These are phyloP conservation scores for Drosophila sucinea DNA, from an alignment of 1,140 invertebrate genomes.

Conservation along the genomic window DNA sequence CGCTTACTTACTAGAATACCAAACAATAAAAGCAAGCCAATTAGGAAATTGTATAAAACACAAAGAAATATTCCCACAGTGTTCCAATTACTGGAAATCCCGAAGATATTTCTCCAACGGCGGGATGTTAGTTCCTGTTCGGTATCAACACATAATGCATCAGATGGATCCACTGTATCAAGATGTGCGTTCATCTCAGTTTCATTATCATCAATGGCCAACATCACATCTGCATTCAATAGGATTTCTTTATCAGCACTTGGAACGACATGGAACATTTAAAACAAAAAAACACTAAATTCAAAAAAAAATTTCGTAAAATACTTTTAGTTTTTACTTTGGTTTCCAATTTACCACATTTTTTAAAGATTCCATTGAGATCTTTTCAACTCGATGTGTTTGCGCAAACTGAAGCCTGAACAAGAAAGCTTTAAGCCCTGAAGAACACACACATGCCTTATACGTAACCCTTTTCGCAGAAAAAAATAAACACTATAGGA, in stretches of 20 bases:
- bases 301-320: not conserved
- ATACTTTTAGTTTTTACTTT: too few relatives aligned
- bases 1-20: conserved; percentile 23
- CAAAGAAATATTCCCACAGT: conserved; percentile 43
- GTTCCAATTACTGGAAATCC: conserved; percentile 30
- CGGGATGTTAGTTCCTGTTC: not conserved
- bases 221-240: conserved; percentile 15
- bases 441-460: not conserved
- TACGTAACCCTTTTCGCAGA: not conserved
- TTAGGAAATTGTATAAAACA: conserved; percentile 46
- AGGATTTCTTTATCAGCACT: conserved; percentile 32
- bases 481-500: not conserved
- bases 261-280: not conserved
- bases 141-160: not conserved
- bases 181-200: not conserved
- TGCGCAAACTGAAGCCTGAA: conserved; percentile 30
- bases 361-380: not conserved
- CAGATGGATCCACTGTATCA: not conserved
- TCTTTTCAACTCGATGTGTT: conserved; percentile 30
- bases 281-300: not conserved
- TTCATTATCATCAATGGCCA: conserved; percentile 15
- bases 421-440: not conserved
- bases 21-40: conserved; percentile 36
- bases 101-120: not conserved
- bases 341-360: conserved; percentile 22